phyloP scores from a whole-genome alignment of 2,888 invertebrate species.

The Caradrina kadenii region DNA sequence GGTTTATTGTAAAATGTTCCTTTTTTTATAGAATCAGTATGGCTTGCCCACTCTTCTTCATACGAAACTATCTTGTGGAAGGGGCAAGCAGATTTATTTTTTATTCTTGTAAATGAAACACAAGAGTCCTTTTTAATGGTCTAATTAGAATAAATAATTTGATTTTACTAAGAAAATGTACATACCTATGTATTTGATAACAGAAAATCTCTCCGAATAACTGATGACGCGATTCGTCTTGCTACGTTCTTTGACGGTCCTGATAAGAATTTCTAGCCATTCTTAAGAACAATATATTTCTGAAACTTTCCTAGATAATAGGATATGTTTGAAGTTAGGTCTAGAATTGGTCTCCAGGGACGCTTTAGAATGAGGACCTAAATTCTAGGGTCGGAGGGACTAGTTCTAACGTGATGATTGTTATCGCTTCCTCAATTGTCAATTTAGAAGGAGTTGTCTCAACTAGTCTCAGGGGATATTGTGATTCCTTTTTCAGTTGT shows the following conservation, averaged over 20 bases:
- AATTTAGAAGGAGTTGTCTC: constrained; percentile 19
- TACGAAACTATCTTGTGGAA: too few species aligned
- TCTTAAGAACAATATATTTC: constrained; percentile 17
- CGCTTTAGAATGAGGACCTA: constrained; percentile 23
- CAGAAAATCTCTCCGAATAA: not conserved
- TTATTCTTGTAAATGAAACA: too few species aligned
- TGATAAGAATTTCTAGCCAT: constrained; percentile 18
- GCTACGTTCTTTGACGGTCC: not conserved
- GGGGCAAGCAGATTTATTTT: too few species aligned
- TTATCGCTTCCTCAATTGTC: constrained; percentile 39
- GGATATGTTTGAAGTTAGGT: constrained; percentile 22
- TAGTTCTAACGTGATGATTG: constrained; percentile 25
- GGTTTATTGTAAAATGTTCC: too few species aligned
- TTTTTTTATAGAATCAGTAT: too few species aligned
- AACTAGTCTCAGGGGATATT: not conserved
- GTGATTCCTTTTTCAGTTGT: not conserved
- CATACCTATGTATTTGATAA: too few species aligned
- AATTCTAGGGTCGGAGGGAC: constrained; percentile 24
- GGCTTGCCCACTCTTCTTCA: too few species aligned
- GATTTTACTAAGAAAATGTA: too few species aligned
- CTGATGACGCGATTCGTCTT: not conserved
- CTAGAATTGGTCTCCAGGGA: constrained; percentile 25
- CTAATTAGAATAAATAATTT: too few species aligned
- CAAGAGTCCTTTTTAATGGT: too few species aligned
- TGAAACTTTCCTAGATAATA: constrained; percentile 34